Evolutionary conservation across 2,113 vertebrate species (phyloP).

Genomic region (Camelus bactrianus): DNA sequence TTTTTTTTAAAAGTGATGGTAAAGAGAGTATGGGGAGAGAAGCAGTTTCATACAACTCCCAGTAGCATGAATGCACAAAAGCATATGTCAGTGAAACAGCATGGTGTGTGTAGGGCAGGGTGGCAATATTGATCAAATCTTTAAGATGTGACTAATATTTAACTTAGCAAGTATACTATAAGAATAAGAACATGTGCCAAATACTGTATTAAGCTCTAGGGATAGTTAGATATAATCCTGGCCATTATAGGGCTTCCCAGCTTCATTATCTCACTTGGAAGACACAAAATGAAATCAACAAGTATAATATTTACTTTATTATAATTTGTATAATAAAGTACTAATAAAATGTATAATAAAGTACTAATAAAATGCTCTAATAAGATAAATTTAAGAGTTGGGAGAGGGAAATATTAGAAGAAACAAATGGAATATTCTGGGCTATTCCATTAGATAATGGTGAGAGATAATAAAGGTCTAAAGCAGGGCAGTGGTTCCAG

Average conservation of each 20-base stretch:
- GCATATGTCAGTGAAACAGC: neutral
- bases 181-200: neutral
- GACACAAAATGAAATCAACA: neutral
- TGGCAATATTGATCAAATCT: neutral
- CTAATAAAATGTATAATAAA: slow-evolving; percentile 42
- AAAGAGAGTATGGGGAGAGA: neutral
- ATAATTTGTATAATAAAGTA: neutral
- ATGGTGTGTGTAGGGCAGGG: neutral
- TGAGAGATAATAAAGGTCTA: neutral
- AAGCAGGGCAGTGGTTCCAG: neutral
- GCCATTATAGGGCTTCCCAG: neutral
- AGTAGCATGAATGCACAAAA: neutral
- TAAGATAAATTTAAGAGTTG: neutral
- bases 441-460: neutral
- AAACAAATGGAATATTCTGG: neutral
- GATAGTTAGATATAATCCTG: neutral
- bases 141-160: neutral
- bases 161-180: neutral
- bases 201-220: neutral
- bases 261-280: neutral
- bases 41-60: neutral
- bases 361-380: slow-evolving; percentile 2
- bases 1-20: neutral
- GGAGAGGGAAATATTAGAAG: neutral
- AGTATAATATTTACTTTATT: neutral